Percentiles rank a stretch among this genome's conserved stretches.
Conservation (phyloP, 1,140 invertebrate genomes). For the Zaprionus vittiger region DNA sequence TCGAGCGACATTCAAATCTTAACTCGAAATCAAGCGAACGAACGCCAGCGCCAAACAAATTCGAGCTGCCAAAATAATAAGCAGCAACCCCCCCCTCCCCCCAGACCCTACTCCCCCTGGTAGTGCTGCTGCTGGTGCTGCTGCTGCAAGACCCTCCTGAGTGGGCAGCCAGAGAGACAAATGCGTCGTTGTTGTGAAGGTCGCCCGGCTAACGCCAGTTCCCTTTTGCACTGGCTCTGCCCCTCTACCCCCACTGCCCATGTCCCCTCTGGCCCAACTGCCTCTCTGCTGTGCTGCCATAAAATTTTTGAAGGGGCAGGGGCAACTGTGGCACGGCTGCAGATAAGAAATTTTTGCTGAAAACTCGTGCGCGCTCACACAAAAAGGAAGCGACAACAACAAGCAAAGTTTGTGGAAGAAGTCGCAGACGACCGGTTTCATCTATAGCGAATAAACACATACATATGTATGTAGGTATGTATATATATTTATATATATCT, state of each 20-base stretch:
- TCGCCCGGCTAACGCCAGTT: constrained; percentile 57
- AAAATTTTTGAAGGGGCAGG: constrained; percentile 61
- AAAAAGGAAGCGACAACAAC: constrained; percentile 63
- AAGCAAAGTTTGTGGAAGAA: constrained; percentile 9
- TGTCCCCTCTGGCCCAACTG: not conserved
- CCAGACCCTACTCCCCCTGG: too few species aligned
- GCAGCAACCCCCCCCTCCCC: constrained; percentile 15
- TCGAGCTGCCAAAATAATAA: constrained; percentile 82
- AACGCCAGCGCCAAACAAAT: constrained; percentile 66
- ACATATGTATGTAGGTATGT: not conserved
- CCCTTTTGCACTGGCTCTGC: not conserved
- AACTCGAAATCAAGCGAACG: constrained; percentile 76
- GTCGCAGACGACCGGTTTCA: constrained; percentile 49
- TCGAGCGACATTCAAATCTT: constrained; percentile 81
- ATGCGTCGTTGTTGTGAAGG: constrained; percentile 57
- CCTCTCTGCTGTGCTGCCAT: constrained; percentile 52
- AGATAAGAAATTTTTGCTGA: constrained; percentile 82
- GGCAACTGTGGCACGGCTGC: constrained; percentile 21
- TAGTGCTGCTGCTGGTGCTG: too few species aligned
- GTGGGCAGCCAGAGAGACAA: constrained; percentile 45
- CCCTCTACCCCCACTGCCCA: not conserved
- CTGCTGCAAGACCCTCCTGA: constrained; percentile 38
- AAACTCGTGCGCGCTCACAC: constrained; percentile 72
- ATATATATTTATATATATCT: not conserved
- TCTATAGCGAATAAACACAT: constrained; percentile 46